Percentiles rank a stretch among this genome's conserved stretches.
phyloP scores from a whole-genome alignment of 2,113 vertebrate species.

The Uria aalge region DNA sequence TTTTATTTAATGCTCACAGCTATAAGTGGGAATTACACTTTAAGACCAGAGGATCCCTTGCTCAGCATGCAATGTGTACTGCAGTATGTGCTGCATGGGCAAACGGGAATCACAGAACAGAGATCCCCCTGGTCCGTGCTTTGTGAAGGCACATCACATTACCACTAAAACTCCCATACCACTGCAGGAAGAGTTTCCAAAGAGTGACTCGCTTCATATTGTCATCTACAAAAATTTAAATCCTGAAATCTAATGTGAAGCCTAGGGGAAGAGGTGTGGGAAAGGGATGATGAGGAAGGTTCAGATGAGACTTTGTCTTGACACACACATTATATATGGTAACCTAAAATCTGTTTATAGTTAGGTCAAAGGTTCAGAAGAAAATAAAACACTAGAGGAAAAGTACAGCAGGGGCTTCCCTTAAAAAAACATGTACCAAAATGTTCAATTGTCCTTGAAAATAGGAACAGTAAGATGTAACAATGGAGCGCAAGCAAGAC shows the following conservation, averaged over 20 bases:
- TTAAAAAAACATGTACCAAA: background rate
- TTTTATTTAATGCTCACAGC: background rate
- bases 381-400: background rate
- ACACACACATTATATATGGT: background rate
- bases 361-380: background rate
- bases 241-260: background rate
- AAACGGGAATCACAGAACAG: background rate
- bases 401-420: background rate
- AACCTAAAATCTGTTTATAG: background rate
- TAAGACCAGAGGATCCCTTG: background rate
- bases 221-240: background rate
- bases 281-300: background rate
- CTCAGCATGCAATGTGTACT: background rate
- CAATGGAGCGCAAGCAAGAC: background rate
- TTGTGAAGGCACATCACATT: background rate
- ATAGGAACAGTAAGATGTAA: background rate
- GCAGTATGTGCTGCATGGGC: background rate
- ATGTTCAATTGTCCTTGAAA: conserved; percentile 15
- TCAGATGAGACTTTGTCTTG: background rate
- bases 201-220: background rate
- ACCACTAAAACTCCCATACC: background rate
- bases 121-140: background rate
- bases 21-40: background rate
- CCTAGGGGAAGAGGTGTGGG: background rate
- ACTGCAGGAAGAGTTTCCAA: background rate